These are phyloP conservation scores for Schlechtendalia chinensis DNA, from an alignment of 1,140 invertebrate species.

Conservation along the genomic window DNA sequence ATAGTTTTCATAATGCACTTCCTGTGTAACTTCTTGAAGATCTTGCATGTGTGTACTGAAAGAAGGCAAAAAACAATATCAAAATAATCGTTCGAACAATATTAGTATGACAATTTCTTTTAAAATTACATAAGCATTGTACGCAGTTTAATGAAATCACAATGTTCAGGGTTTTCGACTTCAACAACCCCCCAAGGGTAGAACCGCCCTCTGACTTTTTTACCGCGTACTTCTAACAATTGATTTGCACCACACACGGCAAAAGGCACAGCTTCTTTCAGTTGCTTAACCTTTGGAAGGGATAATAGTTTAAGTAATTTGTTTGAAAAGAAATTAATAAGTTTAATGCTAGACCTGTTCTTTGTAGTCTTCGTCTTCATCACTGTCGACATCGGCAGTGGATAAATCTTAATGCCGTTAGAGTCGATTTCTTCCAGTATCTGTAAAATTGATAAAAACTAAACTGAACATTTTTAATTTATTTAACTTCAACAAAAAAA, in stretches of 20 bases:
- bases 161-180: conserved; percentile 98
- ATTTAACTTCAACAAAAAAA: no score
- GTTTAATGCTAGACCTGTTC: conserved; percentile 65
- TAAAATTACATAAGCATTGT: conserved; percentile 88
- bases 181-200: conserved; percentile 99
- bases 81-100: not conserved
- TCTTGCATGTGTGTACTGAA: conserved; percentile 93
- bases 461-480: no score
- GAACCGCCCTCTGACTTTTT: conserved; percentile 84
- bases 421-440: conserved; percentile 79
- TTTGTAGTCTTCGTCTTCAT: conserved; percentile 92
- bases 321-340: no score
- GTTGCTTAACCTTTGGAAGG: conserved; percentile 70
- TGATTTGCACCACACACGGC: conserved; percentile 97
- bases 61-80: conserved; percentile 22
- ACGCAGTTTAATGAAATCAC: conserved; percentile 96
- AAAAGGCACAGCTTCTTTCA: conserved; percentile 93
- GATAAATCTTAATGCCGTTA: conserved; percentile 89
- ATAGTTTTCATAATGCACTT: conserved; percentile 97
- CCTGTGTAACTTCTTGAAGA: conserved; percentile 90
- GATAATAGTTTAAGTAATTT: not conserved
- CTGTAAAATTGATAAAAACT: conserved; percentile 55
- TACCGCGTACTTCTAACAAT: conserved; percentile 83
- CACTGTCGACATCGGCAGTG: conserved; percentile 94
- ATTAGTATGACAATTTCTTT: not conserved